phyloP scores from a whole-genome alignment of 2,888 invertebrate genomes.

The Macropis europaea region DNA sequence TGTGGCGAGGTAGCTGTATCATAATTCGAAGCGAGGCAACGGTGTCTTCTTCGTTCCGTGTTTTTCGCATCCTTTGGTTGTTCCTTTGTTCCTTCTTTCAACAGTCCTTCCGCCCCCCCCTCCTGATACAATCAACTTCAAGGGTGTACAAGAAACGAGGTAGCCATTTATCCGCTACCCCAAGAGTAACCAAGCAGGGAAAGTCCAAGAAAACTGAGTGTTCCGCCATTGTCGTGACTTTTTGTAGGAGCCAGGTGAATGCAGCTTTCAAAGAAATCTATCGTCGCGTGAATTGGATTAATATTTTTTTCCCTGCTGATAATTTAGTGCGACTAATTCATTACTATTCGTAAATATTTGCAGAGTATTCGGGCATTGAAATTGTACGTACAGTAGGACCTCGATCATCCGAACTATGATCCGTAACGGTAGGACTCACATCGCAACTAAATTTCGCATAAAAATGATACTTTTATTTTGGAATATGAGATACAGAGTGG shows the following conservation, averaged over 20 bases:
- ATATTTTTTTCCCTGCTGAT: background rate
- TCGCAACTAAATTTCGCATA: too few species aligned
- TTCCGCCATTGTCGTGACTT: constrained; percentile 54
- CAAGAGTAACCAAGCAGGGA: constrained; percentile 61
- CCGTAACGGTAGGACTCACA: too few species aligned
- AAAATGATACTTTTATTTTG: too few species aligned
- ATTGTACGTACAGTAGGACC: too few species aligned
- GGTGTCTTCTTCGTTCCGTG: constrained; percentile 36
- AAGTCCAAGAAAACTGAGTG: constrained; percentile 64
- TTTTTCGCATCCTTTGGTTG: constrained; percentile 48
- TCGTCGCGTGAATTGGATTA: constrained; percentile 11
- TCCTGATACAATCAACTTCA: constrained; percentile 63
- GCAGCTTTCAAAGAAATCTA: background rate
- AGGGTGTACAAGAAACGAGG: constrained; percentile 63
- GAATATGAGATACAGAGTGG: too few species aligned
- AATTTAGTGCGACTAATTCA: too few species aligned
- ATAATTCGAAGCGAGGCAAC: constrained; percentile 42
- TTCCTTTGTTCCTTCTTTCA: constrained; percentile 63
- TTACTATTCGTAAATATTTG: too few species aligned
- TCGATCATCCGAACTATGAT: too few species aligned
- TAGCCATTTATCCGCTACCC: constrained; percentile 65
- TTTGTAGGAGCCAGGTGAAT: constrained; percentile 27
- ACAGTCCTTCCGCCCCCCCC: constrained; percentile 47
- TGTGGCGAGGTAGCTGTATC: constrained; percentile 25
- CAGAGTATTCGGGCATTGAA: too few species aligned